Evolutionary conservation across 2,888 invertebrate species (phyloP).

Genomic region (Callinectes sapidus): DNA sequence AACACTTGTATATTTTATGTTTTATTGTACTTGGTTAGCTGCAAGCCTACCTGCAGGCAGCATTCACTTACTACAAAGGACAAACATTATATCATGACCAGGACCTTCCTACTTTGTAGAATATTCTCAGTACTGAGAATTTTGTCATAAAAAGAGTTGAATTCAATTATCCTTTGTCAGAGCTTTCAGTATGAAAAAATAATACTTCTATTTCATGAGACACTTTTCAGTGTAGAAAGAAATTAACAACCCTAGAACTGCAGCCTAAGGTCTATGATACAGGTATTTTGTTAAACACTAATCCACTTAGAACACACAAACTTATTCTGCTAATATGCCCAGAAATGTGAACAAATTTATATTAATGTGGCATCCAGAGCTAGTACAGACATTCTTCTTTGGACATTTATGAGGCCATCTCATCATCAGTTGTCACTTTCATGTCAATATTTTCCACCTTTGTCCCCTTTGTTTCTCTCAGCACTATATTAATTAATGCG

Average conservation of each 20-base stretch:
- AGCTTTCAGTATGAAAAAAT: constrained; percentile 43
- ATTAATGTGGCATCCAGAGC: constrained; percentile 39
- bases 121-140: constrained; percentile 32
- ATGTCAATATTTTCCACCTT: constrained; percentile 15
- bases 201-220: constrained; percentile 42
- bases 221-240: constrained; percentile 15
- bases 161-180: constrained; percentile 39
- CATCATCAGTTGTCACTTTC: constrained; percentile 23
- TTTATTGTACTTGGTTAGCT: constrained; percentile 67
- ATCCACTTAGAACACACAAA: constrained; percentile 46
- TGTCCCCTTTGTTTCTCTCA: background rate
- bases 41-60: constrained; percentile 57
- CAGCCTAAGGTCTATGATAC: constrained; percentile 52
- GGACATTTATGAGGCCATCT: constrained; percentile 40
- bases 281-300: constrained; percentile 42
- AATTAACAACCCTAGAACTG: constrained; percentile 29
- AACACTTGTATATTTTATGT: constrained; percentile 44
- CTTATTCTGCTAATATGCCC: constrained; percentile 40
- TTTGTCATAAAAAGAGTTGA: constrained; percentile 42
- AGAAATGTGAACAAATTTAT: background rate
- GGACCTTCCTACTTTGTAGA: constrained; percentile 24
- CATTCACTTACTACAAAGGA: constrained; percentile 62
- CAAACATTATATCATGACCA: constrained; percentile 57
- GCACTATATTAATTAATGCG: constrained; percentile 20
- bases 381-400: constrained; percentile 37